Conservation (phyloP, 1,140 invertebrate genomes). For the Sitophilus oryzae region DNA sequence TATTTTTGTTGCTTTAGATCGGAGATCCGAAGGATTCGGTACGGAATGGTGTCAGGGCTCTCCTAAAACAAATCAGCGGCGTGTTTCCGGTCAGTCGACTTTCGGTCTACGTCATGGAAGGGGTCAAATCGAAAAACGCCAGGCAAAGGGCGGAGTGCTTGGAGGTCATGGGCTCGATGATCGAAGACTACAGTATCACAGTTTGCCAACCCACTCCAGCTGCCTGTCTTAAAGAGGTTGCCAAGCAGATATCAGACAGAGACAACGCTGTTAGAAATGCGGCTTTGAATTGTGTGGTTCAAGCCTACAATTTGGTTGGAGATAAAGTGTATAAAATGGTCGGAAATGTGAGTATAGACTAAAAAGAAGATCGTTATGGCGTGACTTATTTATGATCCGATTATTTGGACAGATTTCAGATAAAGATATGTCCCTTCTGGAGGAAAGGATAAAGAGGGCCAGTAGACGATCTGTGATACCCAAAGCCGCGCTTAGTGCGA, state of each 20-base stretch:
- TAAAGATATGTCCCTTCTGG: constrained; percentile 88
- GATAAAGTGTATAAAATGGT: constrained; percentile 88
- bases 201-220: constrained; percentile 75
- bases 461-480: constrained; percentile 49
- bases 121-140: constrained; percentile 93
- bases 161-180: constrained; percentile 81
- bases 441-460: constrained; percentile 89
- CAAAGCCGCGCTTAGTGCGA: constrained; percentile 11
- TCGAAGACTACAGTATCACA: constrained; percentile 65
- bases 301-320: constrained; percentile 84
- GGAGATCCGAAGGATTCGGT: constrained; percentile 96
- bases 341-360: constrained; percentile 63
- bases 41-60: constrained; percentile 74
- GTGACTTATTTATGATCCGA: too few species aligned
- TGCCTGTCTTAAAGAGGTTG: constrained; percentile 84
- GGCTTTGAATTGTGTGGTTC: constrained; percentile 88
- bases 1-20: too few species aligned
- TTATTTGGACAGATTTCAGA: constrained; percentile 71
- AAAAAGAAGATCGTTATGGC: not conserved
- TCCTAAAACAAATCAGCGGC: constrained; percentile 79
- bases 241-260: constrained; percentile 88
- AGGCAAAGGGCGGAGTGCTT: constrained; percentile 93
- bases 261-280: constrained; percentile 96
- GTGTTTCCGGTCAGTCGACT: constrained; percentile 88
- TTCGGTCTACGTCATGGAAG: constrained; percentile 86